Conservation (phyloP, 2,888 invertebrate species). For the Chloromyia formosa region DNA sequence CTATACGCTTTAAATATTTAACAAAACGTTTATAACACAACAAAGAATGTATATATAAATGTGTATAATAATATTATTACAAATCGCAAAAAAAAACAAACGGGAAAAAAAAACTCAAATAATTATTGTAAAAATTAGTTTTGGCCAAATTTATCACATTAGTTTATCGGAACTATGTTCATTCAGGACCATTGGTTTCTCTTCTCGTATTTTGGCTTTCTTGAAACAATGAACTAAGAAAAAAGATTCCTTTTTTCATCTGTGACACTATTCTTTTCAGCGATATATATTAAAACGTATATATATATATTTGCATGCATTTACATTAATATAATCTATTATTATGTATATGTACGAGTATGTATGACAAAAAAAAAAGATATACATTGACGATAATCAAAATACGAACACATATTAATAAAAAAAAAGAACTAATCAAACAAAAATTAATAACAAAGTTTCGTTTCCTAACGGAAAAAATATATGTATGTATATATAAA, state of each 20-base stretch:
- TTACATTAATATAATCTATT: neutral
- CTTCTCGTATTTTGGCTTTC: neutral
- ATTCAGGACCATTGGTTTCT: neutral
- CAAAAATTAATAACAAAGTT: neutral
- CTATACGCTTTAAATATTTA: neutral
- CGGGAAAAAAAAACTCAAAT: neutral
- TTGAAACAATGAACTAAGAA: neutral
- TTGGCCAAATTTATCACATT: constrained; percentile 41
- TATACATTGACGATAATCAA: neutral
- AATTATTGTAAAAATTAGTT: too few relatives aligned
- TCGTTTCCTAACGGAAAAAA: neutral
- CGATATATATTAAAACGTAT: too few relatives aligned
- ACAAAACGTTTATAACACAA: constrained; percentile 2
- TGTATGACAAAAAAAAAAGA: neutral
- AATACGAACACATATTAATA: neutral
- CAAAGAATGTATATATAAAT: neutral
- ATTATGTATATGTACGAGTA: too few relatives aligned
- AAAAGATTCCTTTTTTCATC: constrained; percentile 23
- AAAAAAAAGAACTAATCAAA: neutral
- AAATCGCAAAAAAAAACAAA: constrained; percentile 2
- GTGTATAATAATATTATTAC: neutral
- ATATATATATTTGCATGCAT: neutral
- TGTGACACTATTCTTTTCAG: neutral
- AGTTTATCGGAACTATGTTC: constrained; percentile 1
- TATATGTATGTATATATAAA: neutral